phyloP scores from a whole-genome alignment of 23 tunicate species.

The Phallusia fumigata region DNA sequence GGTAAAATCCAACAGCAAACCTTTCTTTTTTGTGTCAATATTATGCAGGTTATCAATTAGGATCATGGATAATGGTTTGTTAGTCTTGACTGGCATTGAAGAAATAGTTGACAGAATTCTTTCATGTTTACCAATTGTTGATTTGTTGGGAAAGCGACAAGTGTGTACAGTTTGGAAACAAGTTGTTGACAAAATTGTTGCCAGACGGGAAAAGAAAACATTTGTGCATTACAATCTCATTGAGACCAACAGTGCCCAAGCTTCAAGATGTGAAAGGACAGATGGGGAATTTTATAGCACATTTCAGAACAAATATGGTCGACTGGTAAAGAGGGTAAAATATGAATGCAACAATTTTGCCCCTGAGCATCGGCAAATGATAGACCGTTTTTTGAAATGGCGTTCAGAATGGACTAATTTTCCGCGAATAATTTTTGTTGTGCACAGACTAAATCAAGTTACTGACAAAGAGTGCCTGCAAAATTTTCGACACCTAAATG shows the following conservation, averaged over 20 bases:
- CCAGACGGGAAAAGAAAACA: not conserved
- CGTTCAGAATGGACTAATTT: not conserved
- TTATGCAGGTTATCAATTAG: not conserved
- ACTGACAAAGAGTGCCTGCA: slow-evolving; percentile 2
- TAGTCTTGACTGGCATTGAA: not conserved
- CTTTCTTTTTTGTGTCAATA: too few species aligned
- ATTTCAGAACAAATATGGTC: slow-evolving; percentile 5
- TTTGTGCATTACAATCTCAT: not conserved
- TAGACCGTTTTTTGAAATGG: not conserved
- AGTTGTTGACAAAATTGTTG: slow-evolving; percentile 6
- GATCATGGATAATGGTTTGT: not conserved
- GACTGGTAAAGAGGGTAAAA: not conserved
- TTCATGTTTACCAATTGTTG: not conserved
- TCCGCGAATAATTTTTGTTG: slow-evolving; percentile 4
- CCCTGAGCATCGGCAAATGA: slow-evolving; percentile 2
- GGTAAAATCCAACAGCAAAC: too few species aligned
- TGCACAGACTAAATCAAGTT: not conserved
- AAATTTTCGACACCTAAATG: not conserved
- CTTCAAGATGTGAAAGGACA: not conserved
- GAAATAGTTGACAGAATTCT: not conserved
- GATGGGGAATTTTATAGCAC: slow-evolving; percentile 7
- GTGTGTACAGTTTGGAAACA: slow-evolving; percentile 1
- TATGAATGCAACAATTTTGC: slow-evolving; percentile 3
- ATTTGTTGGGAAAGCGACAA: not conserved
- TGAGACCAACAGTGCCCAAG: not conserved